A percentile compares a stretch with the other conserved stretches of the same genome.
Evolutionary conservation across 2,113 vertebrate genomes (phyloP).

Genomic region (Odocoileus virginianus): DNA sequence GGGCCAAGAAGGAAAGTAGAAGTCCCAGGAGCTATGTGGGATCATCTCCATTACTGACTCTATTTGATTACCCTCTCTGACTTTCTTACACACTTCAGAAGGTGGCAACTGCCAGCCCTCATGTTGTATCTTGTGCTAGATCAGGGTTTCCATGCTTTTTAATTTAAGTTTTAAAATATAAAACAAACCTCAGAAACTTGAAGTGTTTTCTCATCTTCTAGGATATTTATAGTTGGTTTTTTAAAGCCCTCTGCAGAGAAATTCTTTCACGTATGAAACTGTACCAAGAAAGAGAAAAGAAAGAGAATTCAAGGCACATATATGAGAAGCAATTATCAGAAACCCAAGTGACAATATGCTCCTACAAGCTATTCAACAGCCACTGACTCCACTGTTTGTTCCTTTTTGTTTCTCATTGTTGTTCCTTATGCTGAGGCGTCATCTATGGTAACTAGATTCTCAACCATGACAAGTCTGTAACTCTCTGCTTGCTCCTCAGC

Average conservation of each 20-base stretch:
- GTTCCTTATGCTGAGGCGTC: background rate
- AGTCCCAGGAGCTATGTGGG: background rate
- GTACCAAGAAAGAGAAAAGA: background rate
- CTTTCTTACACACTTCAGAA: background rate
- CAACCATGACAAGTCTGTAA: background rate
- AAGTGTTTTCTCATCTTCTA: background rate
- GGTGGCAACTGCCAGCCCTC: background rate
- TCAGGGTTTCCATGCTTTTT: background rate
- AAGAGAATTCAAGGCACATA: background rate
- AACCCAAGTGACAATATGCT: background rate
- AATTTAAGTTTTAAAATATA: conserved; percentile 3
- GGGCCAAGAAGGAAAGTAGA: background rate
- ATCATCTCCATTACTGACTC: background rate
- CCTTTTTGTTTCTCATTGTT: background rate
- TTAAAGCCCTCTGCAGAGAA: background rate
- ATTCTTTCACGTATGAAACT: background rate
- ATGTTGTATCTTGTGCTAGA: background rate
- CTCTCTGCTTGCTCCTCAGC: background rate
- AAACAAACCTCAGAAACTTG: background rate
- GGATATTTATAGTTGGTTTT: background rate
- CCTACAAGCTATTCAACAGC: background rate
- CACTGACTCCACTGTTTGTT: background rate
- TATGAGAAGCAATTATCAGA: background rate
- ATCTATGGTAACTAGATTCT: background rate
- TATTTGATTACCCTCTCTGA: background rate